A percentile compares a stretch with the other conserved stretches of the same genome.
Evolutionary conservation across 2,888 invertebrate genomes (phyloP).

Genomic region (Tricholauxania praeusta): DNA sequence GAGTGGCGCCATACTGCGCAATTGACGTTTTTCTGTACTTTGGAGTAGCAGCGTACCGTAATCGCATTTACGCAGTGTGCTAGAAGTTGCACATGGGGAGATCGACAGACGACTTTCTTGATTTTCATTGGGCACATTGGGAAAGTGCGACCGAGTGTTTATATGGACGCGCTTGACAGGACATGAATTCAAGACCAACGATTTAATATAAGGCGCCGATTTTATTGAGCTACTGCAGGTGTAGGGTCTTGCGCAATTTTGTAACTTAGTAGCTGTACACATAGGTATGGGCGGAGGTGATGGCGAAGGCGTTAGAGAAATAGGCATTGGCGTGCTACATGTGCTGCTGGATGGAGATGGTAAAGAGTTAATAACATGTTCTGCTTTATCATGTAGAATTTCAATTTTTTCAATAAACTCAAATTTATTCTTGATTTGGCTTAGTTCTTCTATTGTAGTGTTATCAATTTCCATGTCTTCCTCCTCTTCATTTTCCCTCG

Average conservation of each 20-base stretch:
- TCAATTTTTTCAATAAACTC: slow-evolving; percentile 46
- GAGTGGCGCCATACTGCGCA: slow-evolving; percentile 58
- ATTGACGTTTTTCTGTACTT: slow-evolving; percentile 58
- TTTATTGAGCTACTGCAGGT: not conserved
- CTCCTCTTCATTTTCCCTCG: slow-evolving; percentile 47
- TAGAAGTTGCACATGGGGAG: not conserved
- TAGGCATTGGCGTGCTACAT: not conserved
- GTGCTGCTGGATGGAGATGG: slow-evolving; percentile 18
- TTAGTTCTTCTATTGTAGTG: not conserved
- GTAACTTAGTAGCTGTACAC: not conserved
- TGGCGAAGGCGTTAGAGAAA: slow-evolving; percentile 18
- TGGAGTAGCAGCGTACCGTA: slow-evolving; percentile 19
- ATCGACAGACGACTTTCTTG: slow-evolving; percentile 40
- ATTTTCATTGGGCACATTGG: slow-evolving; percentile 63
- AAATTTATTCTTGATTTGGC: slow-evolving; percentile 7
- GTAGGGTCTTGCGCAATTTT: not conserved
- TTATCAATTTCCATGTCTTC: slow-evolving; percentile 32
- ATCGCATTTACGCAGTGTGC: slow-evolving; percentile 10
- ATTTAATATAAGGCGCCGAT: not conserved
- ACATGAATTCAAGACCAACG: not conserved
- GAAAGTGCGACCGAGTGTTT: slow-evolving; percentile 46
- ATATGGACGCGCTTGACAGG: slow-evolving; percentile 43
- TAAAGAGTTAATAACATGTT: slow-evolving; percentile 14
- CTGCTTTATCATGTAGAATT: slow-evolving; percentile 40
- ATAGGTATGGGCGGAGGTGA: not conserved